Base-by-base conservation (phyloP, 2,888 invertebrate genomes). In the Eristalinus sepulchralis region DNA sequence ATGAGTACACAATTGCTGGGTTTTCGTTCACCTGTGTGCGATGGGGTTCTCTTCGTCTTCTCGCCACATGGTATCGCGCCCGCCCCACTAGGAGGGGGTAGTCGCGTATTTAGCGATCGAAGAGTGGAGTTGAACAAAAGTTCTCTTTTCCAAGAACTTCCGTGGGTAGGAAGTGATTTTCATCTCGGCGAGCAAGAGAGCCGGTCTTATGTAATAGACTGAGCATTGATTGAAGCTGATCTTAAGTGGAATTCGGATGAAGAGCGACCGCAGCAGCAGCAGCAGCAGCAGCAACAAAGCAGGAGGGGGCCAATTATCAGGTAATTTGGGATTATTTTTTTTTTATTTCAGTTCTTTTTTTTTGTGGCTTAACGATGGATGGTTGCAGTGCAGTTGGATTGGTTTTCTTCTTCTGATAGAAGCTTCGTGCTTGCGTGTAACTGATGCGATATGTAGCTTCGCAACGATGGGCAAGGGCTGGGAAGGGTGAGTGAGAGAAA, bases 61-160 rank as follows among this genome's bases (percentile, higher is more conserved):
- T 47, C 47, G 47, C 17, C 47, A 17, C 47, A 47, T 47, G 47
- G 17, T 47, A 47, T 24, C 24, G 22, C 57, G 22, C 24, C 22
- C 57, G 3, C 39, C 8, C 24, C 22, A 22, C 11, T 57, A 24
- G 57, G 24, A 24, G 36, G 17, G 22, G 34, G 20, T 9, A 22
- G 72, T 55, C 67, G 17, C 31, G 13, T 31, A 27, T 60, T 27
- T n/a, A 20, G 31, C 55, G 57, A 39, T 39, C 63, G 39, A 78
- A 78, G 78, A 78, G 78, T 71, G 10, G 31, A 77, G 31, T 33
- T 8, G 1, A 71, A 57, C 6, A 11, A 17, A 60, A 55, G 53
- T 73, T 66, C 66, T 80, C 66, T 80, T 67, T 73, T 55, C 55
- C 60, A 60, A 80, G 80, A 80, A 80, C 64, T 36, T 34, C 53